phyloP scores from a whole-genome alignment of 2,797 vertebrate species.

The Protosalanx chinensis region DNA sequence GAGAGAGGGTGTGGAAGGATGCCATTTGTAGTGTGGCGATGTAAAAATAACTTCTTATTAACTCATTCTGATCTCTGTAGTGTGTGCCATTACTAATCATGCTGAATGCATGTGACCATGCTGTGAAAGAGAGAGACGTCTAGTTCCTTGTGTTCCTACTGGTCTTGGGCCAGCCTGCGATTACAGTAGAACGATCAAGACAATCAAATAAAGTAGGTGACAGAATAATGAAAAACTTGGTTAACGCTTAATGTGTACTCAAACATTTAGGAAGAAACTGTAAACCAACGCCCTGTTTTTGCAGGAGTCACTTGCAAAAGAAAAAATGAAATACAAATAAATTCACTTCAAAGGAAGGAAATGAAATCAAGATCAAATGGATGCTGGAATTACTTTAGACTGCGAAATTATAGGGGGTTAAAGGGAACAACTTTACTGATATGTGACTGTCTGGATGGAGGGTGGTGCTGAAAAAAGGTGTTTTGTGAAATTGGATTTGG shows the following conservation, averaged over 20 bases:
- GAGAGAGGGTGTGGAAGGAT: conserved; percentile 5
- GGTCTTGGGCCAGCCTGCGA: too few species aligned
- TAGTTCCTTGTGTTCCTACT: background rate
- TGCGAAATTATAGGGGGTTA: conserved; percentile 16
- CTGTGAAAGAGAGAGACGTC: background rate
- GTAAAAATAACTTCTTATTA: background rate
- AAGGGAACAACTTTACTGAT: conserved; percentile 11
- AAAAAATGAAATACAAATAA: too few species aligned
- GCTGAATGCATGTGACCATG: background rate
- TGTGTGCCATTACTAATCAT: background rate
- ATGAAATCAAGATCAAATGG: conserved; percentile 11
- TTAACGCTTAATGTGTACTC: background rate
- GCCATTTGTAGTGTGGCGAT: background rate
- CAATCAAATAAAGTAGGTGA: too few species aligned
- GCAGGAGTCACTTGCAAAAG: conserved; percentile 18
- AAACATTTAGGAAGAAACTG: background rate
- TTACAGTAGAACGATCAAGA: too few species aligned
- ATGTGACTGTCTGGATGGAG: background rate
- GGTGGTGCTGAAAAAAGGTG: background rate
- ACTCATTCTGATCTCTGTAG: background rate
- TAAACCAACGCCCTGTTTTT: conserved; percentile 2
- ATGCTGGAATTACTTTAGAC: conserved; percentile 10
- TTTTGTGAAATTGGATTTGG: conserved; percentile 13
- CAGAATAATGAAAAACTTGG: too few species aligned
- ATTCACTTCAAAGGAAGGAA: conserved; percentile 14